Evolutionary conservation across 2,113 vertebrate species (phyloP), one percentile per base, ranked within the genome.

Genomic region (Macaca nemestrina): DNA sequence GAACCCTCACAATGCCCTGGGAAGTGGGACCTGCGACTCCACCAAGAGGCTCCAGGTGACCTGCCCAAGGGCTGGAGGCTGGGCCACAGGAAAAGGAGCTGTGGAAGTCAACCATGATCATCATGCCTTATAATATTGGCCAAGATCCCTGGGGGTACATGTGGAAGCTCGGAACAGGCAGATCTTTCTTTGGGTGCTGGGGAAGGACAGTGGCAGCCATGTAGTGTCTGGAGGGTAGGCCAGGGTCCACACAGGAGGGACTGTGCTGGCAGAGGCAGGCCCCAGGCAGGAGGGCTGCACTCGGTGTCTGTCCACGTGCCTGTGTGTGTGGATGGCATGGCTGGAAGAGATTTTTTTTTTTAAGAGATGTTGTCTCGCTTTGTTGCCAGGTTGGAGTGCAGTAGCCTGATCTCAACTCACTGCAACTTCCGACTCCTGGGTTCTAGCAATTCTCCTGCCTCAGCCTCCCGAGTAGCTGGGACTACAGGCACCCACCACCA

Each of bases 251-350:
- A 35, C 1, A 32, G 91, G 55, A 75, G 27, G 13, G 12, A 22
- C 50, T 8, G 0, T 11, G 86, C 35, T 55, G 38, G 0, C 2
- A 0, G 52, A 45, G 12, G 25, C 38, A 45, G 43, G 16, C 43
- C 43, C 25, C 75, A 48, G 67, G 32, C 3, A n/a, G 61, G 73
- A n/a, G 30, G 88, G 59, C 61, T 30, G 4, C 40, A 2, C 52
- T 2, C 16, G 45, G 48, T 1, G 20, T 35, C 78, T 7, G 52
- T 38, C 22, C 43, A n/a, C 0, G 0, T 10, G 75, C 20, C 50
- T 18, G 4, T 3, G 25, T 30, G 57, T 1, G 12, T 32, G 40
- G n/a, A 16, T 0, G 0, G 82, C 20, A 0, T 0, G n/a, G 61
- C 50, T 22, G 14, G 22, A 35, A 50, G 35, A 22, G 14, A 38